These are phyloP conservation scores for Caradrina clavipalpis DNA, from an alignment of 2,888 invertebrate genomes.

Conservation along the genomic window DNA sequence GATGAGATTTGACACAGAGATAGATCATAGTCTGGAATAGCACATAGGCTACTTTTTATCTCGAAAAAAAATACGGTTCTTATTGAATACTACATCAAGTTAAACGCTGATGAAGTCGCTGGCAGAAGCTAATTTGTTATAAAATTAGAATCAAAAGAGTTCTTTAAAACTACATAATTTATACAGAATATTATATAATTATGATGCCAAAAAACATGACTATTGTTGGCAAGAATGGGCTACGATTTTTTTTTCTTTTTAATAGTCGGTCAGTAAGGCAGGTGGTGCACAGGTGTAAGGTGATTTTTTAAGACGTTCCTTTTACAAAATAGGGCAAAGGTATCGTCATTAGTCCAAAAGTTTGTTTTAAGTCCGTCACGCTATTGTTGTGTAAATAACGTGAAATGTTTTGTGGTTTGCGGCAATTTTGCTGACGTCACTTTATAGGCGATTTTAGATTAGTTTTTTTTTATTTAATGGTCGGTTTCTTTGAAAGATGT, in stretches of 20 bases:
- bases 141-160: background rate
- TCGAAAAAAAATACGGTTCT: too few relatives aligned
- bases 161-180: constrained; percentile 8
- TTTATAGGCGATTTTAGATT: constrained; percentile 81
- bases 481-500: constrained; percentile 77
- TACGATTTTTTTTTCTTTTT: constrained; percentile 75
- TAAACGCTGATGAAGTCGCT: too few relatives aligned
- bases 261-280: constrained; percentile 82
- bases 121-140: background rate
- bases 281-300: constrained; percentile 84
- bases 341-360: constrained; percentile 80
- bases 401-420: constrained; percentile 74
- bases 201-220: constrained; percentile 61
- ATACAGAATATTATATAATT: constrained; percentile 57
- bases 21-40: too few relatives aligned
- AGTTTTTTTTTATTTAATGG: constrained; percentile 76
- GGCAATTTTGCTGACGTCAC: constrained; percentile 87
- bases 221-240: constrained; percentile 76
- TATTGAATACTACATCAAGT: too few relatives aligned
- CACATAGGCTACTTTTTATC: too few relatives aligned
- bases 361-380: constrained; percentile 89
- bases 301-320: constrained; percentile 72
- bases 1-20: too few relatives aligned
- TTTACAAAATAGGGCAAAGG: constrained; percentile 76
- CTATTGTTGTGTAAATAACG: constrained; percentile 79